phyloP scores from a whole-genome alignment of 2,888 invertebrate species.

The Pollenia griseotomentosa region DNA sequence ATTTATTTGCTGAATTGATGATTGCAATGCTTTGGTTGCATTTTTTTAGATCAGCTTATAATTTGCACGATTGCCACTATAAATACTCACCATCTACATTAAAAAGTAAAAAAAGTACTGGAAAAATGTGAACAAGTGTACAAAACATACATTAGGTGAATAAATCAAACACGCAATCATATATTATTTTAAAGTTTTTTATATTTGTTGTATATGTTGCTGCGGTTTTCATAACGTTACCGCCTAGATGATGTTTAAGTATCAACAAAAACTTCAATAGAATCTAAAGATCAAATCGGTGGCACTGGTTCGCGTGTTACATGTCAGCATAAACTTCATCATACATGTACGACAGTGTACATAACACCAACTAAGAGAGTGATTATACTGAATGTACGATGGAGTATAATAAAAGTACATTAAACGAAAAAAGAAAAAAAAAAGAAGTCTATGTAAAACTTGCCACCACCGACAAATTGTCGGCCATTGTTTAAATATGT shows the following conservation, averaged over 20 bases:
- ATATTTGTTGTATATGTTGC: conserved; percentile 44
- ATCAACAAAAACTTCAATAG: conserved; percentile 70
- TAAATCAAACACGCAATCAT: conserved; percentile 65
- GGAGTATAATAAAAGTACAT: conserved; percentile 21
- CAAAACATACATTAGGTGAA: conserved; percentile 40
- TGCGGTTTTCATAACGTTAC: conserved; percentile 64
- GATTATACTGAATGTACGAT: no score
- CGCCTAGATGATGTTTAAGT: conserved; percentile 70
- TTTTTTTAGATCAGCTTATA: conserved; percentile 32
- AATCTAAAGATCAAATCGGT: conserved; percentile 67
- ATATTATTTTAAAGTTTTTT: conserved; percentile 51
- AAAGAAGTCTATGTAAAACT: background rate
- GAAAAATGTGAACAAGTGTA: conserved; percentile 44
- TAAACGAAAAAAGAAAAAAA: conserved; percentile 3
- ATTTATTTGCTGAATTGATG: conserved; percentile 49
- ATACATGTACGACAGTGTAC: conserved; percentile 9
- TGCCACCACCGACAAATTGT: conserved; percentile 51
- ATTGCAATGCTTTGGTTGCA: conserved; percentile 35
- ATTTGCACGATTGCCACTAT: conserved; percentile 65
- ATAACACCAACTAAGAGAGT: background rate
- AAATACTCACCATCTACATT: conserved; percentile 51
- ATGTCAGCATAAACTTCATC: conserved; percentile 78
- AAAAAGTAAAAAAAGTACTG: conserved; percentile 4
- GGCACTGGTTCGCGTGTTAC: conserved; percentile 80
- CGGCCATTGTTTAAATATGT: conserved; percentile 58